These are phyloP conservation scores for Lasioglossum calceatum DNA, from an alignment of 2,888 invertebrate genomes.

Conservation along the genomic window DNA sequence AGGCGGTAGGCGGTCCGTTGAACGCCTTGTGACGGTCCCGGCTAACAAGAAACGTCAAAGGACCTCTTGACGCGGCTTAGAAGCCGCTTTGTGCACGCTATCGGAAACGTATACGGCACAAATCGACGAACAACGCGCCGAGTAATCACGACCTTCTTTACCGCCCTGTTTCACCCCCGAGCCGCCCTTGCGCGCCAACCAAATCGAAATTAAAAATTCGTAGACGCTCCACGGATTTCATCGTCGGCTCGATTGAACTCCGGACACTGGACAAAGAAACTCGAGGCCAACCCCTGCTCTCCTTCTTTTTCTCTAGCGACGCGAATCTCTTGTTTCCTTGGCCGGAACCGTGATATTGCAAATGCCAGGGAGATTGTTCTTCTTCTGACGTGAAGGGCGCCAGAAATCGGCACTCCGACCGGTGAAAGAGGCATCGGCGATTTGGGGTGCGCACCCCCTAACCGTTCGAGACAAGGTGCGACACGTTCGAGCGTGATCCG, in stretches of 20 bases:
- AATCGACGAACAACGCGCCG: conserved; percentile 52
- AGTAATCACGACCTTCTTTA: conserved; percentile 27
- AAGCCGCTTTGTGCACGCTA: conserved; percentile 53
- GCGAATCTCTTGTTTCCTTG: conserved; percentile 7
- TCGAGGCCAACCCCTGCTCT: neutral
- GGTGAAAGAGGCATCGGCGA: neutral
- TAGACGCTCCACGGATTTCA: neutral
- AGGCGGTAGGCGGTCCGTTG: conserved; percentile 36
- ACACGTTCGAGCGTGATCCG: neutral
- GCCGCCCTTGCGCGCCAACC: neutral
- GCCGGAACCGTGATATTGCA: conserved; percentile 18
- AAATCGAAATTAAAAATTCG: conserved; percentile 41
- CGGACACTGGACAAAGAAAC: conserved; percentile 19
- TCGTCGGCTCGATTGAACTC: conserved; percentile 1
- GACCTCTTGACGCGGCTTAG: conserved; percentile 49
- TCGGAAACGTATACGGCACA: conserved; percentile 52
- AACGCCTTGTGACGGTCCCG: conserved; percentile 40
- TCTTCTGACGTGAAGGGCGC: neutral
- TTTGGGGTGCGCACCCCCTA: neutral
- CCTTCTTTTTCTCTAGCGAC: neutral
- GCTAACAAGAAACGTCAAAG: conserved; percentile 67
- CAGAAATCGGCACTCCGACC: conserved; percentile 8
- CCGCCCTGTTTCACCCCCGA: conserved; percentile 13
- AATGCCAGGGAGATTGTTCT: conserved; percentile 24
- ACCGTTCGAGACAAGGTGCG: neutral